Conservation (phyloP, 2,113 vertebrate species). For the Mormoops blainvillei region DNA sequence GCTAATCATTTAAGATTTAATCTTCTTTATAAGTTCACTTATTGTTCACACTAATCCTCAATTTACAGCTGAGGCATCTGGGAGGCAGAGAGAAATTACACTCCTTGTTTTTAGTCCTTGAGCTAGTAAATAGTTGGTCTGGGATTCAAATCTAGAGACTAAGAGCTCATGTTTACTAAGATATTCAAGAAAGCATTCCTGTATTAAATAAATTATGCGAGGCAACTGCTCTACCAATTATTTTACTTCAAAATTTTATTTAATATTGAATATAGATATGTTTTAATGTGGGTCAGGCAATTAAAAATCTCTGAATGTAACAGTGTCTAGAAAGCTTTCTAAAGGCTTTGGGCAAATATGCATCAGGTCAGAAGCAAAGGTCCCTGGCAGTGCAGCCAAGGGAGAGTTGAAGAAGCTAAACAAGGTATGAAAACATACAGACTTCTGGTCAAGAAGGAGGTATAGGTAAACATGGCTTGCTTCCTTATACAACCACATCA, state of each 20-base stretch:
- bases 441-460: no score
- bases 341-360: not conserved
- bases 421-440: not conserved
- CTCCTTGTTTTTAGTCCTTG: not conserved
- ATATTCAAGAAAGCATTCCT: not conserved
- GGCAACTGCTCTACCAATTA: not conserved
- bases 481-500: no score
- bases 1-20: not conserved
- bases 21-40: not conserved
- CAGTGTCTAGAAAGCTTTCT: not conserved
- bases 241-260: constrained; percentile 26
- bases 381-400: not conserved
- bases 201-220: not conserved
- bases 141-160: not conserved
- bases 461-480: no score
- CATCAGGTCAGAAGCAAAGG: not conserved
- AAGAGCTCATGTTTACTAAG: not conserved
- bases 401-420: not conserved
- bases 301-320: not conserved
- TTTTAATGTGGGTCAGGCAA: not conserved
- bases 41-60: not conserved
- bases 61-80: not conserved
- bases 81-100: not conserved
- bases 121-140: not conserved
- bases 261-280: not conserved